Conservation (phyloP, 2,797 vertebrate genomes). For the Antennarius maculatus region DNA sequence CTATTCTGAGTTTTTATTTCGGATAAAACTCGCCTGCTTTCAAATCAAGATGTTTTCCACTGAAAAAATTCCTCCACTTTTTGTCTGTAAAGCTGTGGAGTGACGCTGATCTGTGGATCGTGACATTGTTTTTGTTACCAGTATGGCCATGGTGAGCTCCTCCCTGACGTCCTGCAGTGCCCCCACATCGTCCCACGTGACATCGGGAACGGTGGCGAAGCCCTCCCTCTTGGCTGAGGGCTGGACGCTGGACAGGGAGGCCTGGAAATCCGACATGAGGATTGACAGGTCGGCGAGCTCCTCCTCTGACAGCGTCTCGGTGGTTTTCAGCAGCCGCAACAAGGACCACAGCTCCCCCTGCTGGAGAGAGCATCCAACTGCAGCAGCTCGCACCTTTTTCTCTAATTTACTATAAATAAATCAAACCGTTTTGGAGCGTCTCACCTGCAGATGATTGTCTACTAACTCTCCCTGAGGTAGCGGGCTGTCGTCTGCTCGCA, state of each 20-base stretch:
- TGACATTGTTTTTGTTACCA: constrained; percentile 78
- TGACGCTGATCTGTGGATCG: neutral
- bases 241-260: constrained; percentile 87
- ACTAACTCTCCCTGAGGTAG: neutral
- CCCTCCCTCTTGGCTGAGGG: constrained; percentile 98
- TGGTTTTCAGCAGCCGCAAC: constrained; percentile 82
- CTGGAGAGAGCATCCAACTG: constrained; percentile 13
- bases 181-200: constrained; percentile 94
- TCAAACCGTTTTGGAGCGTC: neutral
- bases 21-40: no score
- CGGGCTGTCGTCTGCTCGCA: neutral
- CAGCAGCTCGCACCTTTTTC: no score
- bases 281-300: constrained; percentile 87
- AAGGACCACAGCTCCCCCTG: constrained; percentile 87
- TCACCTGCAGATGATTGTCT: constrained; percentile 34
- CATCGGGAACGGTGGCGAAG: constrained; percentile 94
- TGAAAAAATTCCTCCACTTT: no score
- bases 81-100: no score
- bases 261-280: constrained; percentile 89
- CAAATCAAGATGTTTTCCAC: no score
- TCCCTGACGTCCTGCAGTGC: constrained; percentile 92
- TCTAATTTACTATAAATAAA: no score
- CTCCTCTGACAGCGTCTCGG: constrained; percentile 81
- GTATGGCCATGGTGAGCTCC: constrained; percentile 95
- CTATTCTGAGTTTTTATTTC: no score